Evolutionary conservation across 2,888 invertebrate genomes (phyloP), one percentile per base, ranked within the genome.

Genomic region (Tipula lateralis): DNA sequence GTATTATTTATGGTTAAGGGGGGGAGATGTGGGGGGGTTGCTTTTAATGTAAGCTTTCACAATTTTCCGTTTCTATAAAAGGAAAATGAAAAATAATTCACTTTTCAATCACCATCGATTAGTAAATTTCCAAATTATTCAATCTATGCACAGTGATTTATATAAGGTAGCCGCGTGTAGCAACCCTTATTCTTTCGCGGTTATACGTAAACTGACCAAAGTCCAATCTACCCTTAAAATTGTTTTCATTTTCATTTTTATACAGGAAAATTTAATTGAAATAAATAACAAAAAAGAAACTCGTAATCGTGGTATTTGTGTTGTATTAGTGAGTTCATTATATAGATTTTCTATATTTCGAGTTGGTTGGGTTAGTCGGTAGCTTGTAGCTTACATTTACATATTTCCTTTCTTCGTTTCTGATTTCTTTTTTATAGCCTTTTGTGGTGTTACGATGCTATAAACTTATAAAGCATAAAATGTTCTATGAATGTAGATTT

Each of bases 201-300:
- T 36, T 36, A 83, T 13, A 24, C 29, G 29, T 29, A 13, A 36
- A 83, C 83, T 83, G 83, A 83, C 83, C 83, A 83, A 83, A 83
- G 83, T 83, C 83, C 83, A 83, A 83, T 29, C 39, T 29, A 82
- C 29, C n/a, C 30, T n/a, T 16, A 30, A 30, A 82, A 7, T 0
- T 82, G 39, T 83, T 66, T 66, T 66, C 66, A 24, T 66, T 66
- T 66, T 66, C 66, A 66, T 19, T 66, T 66, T 24, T 5, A 24
- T 3, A 66, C 39, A 24, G 24, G 29, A 83, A 83, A 83, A 83
- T 24, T 24, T 24, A 83, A 83, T 32, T 29, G 34, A 36, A 83
- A 83, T 34, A 83, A 82, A 29, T 0, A 82, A 82, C 30, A 30
- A 83, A 36, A 83, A 32, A 16, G 36, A 83, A 24, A 66, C 29